Evolutionary conservation across 2,888 invertebrate genomes (phyloP).

Genomic region (Rhogogaster chlorosoma): DNA sequence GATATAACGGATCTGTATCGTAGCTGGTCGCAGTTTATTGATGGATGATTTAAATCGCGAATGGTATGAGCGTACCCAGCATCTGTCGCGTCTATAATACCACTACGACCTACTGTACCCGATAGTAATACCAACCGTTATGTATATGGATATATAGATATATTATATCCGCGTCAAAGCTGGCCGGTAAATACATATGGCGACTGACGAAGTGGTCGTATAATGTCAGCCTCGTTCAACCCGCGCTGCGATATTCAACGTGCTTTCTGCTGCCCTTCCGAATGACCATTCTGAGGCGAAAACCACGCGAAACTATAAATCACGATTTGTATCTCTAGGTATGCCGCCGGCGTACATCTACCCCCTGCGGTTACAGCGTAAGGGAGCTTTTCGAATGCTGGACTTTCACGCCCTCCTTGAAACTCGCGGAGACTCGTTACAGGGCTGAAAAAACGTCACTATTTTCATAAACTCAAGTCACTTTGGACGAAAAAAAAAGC

Average conservation of each 20-base stretch:
- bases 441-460: not conserved
- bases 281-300: slow-evolving; percentile 48
- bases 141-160: not conserved
- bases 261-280: not conserved
- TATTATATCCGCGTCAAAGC: not conserved
- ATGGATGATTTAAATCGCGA: slow-evolving; percentile 3
- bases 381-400: not conserved
- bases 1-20: not conserved
- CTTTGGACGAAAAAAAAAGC: not conserved
- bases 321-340: slow-evolving; percentile 33
- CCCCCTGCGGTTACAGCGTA: not conserved
- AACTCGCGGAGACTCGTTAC: not conserved
- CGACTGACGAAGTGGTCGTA: slow-evolving; percentile 27
- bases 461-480: not conserved
- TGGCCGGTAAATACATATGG: not conserved
- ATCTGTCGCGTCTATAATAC: slow-evolving; percentile 26
- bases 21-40: not conserved
- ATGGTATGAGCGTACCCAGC: not conserved
- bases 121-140: not conserved
- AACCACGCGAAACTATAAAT: slow-evolving; percentile 42
- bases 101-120: not conserved
- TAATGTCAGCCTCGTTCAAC: slow-evolving; percentile 6
- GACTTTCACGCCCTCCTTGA: not conserved
- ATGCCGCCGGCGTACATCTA: not conserved
- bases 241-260: not conserved